Percentiles rank a stretch among this genome's conserved stretches.
Evolutionary conservation across 1,140 invertebrate species (phyloP).

Genomic region (Brachionus angularis): DNA sequence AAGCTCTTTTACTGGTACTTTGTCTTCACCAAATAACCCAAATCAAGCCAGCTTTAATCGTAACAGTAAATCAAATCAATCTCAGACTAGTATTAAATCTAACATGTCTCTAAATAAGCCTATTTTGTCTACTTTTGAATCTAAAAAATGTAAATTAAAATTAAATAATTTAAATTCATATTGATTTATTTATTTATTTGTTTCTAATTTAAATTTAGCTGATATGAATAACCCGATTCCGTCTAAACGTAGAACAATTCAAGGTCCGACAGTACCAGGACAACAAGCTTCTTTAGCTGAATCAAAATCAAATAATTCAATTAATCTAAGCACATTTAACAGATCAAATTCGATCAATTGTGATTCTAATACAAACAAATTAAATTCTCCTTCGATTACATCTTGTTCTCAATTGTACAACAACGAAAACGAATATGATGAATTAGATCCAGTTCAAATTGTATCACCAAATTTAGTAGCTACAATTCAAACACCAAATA

Average conservation of each 20-base stretch:
- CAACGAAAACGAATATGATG: constrained; percentile 23
- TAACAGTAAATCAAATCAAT: constrained; percentile 8
- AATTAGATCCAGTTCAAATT: neutral
- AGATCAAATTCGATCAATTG: neutral
- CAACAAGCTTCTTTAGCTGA: neutral
- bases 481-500: neutral
- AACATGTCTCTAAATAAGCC: constrained; percentile 7
- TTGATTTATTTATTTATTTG: neutral
- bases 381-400: no score
- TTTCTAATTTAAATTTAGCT: neutral
- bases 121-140: constrained; percentile 6
- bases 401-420: no score
- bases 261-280: neutral
- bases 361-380: neutral
- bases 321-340: neutral
- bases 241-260: constrained; percentile 29
- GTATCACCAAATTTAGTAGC: neutral
- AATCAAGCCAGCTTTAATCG: neutral
- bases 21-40: no score
- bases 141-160: no score
- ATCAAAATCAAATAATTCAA: neutral
- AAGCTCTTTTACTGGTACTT: neutral
- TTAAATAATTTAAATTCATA: neutral
- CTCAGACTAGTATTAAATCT: constrained; percentile 16
- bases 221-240: constrained; percentile 14